phyloP scores from a whole-genome alignment of 1,140 invertebrate species.

The Drosophila nigromelanica region DNA sequence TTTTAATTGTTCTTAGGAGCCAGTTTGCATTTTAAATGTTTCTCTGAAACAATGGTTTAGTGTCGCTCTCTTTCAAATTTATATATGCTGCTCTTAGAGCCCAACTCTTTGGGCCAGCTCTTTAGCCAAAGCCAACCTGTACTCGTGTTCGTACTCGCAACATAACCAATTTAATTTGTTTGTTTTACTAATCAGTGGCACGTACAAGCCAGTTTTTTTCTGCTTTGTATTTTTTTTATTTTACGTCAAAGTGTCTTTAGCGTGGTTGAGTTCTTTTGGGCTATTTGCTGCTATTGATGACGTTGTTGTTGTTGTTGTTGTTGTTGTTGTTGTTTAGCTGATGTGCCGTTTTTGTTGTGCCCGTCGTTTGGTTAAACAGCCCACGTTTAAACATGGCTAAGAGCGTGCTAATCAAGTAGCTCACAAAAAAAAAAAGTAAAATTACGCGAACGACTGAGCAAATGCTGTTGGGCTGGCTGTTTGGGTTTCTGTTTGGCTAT shows the following conservation, averaged over 20 bases:
- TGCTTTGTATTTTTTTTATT: not conserved
- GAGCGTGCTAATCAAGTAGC: constrained; percentile 76
- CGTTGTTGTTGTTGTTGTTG: constrained; percentile 38
- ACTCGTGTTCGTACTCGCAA: constrained; percentile 18
- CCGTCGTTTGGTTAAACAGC: constrained; percentile 71
- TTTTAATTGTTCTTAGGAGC: too few species aligned
- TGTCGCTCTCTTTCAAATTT: not conserved
- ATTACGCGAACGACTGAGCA: constrained; percentile 73
- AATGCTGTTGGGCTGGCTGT: constrained; percentile 40
- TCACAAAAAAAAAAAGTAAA: constrained; percentile 52
- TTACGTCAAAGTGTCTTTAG: constrained; percentile 68
- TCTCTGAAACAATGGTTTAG: too few species aligned
- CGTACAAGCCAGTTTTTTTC: constrained; percentile 63
- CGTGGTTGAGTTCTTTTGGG: constrained; percentile 46
- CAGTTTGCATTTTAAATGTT: not conserved
- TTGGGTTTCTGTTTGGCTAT: constrained; percentile 20
- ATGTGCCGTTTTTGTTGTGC: constrained; percentile 28
- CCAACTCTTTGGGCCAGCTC: constrained; percentile 9
- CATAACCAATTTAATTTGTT: constrained; percentile 72
- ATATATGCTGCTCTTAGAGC: not conserved
- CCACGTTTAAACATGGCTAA: constrained; percentile 78
- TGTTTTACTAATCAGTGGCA: constrained; percentile 78
- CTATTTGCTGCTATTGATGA: constrained; percentile 7
- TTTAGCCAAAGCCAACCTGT: constrained; percentile 8
- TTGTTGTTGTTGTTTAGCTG: constrained; percentile 30